These are phyloP conservation scores for Muschampia plurimacula DNA, from an alignment of 2,888 invertebrate genomes.

Conservation along the genomic window DNA sequence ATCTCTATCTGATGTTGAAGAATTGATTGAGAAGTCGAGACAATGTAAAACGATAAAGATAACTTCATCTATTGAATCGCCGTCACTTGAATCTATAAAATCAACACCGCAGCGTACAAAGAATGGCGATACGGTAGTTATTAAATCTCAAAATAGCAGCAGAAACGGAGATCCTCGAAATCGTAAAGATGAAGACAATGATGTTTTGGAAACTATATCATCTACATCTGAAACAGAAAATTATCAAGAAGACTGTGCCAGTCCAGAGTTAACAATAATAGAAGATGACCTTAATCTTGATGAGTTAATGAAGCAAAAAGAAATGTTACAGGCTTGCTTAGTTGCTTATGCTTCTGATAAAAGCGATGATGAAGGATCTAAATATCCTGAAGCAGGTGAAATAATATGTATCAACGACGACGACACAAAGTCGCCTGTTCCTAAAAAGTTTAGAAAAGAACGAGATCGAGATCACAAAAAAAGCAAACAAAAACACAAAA, in stretches of 20 bases:
- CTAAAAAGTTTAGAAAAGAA: slow-evolving; percentile 67
- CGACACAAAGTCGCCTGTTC: slow-evolving; percentile 76
- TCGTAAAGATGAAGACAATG: slow-evolving; percentile 46
- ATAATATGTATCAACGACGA: slow-evolving; percentile 63
- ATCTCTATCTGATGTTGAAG: slow-evolving; percentile 72
- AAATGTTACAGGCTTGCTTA: slow-evolving; percentile 91
- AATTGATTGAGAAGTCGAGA: slow-evolving; percentile 70
- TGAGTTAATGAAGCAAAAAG: slow-evolving; percentile 96
- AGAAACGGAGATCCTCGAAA: slow-evolving; percentile 49
- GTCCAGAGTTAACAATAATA: slow-evolving; percentile 90
- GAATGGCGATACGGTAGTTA: slow-evolving; percentile 58
- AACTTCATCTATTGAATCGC: slow-evolving; percentile 50
- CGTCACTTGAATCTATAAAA: slow-evolving; percentile 50
- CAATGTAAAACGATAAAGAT: slow-evolving; percentile 57
- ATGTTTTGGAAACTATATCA: slow-evolving; percentile 87
- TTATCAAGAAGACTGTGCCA: slow-evolving; percentile 87
- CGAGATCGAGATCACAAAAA: slow-evolving; percentile 65
- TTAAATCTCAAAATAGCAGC: slow-evolving; percentile 50
- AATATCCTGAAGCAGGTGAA: slow-evolving; percentile 69
- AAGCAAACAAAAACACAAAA: slow-evolving; percentile 72
- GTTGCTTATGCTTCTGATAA: slow-evolving; percentile 91
- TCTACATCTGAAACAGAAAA: slow-evolving; percentile 88
- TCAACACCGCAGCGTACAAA: slow-evolving; percentile 52
- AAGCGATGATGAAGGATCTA: slow-evolving; percentile 80
- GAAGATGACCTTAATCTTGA: slow-evolving; percentile 95